These are phyloP conservation scores for Apotomis betuletana DNA, from an alignment of 2,888 invertebrate species.

Conservation along the genomic window DNA sequence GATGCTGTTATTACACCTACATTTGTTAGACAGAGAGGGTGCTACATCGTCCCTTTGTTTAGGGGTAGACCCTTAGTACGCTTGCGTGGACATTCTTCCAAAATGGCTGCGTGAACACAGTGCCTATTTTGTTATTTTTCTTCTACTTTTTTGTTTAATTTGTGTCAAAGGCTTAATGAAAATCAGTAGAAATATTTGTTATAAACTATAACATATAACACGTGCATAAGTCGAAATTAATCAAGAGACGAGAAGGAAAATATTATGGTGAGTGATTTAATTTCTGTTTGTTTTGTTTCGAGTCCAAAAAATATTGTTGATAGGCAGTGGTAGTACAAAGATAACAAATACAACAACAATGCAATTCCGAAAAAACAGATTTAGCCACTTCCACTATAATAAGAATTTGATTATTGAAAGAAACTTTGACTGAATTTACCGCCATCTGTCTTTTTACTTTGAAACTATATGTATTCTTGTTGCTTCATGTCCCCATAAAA, in stretches of 20 bases:
- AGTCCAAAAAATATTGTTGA: too few species aligned
- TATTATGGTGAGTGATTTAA: constrained; percentile 4
- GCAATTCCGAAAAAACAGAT: too few species aligned
- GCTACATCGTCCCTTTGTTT: constrained; percentile 62
- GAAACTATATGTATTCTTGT: not conserved
- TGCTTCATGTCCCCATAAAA: not conserved
- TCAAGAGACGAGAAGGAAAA: not conserved
- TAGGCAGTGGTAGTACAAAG: too few species aligned
- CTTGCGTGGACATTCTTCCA: constrained; percentile 69
- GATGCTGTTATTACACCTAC: constrained; percentile 45
- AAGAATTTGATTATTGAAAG: too few species aligned
- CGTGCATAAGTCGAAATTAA: not conserved
- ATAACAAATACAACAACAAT: too few species aligned
- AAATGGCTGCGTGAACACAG: constrained; percentile 74
- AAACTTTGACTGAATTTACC: constrained; percentile 3
- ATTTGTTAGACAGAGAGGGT: constrained; percentile 53
- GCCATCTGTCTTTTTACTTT: constrained; percentile 26
- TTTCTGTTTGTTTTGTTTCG: too few species aligned
- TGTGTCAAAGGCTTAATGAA: not conserved
- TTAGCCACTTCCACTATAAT: too few species aligned
- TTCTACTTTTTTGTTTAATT: constrained; percentile 43
- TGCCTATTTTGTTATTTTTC: constrained; percentile 54
- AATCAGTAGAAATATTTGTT: not conserved
- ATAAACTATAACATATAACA: not conserved
- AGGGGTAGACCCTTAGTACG: constrained; percentile 61